A percentile compares a stretch with the other conserved stretches of the same genome.
Conservation (phyloP, 2,797 vertebrate genomes). For the Lindbergichthys nudifrons region DNA sequence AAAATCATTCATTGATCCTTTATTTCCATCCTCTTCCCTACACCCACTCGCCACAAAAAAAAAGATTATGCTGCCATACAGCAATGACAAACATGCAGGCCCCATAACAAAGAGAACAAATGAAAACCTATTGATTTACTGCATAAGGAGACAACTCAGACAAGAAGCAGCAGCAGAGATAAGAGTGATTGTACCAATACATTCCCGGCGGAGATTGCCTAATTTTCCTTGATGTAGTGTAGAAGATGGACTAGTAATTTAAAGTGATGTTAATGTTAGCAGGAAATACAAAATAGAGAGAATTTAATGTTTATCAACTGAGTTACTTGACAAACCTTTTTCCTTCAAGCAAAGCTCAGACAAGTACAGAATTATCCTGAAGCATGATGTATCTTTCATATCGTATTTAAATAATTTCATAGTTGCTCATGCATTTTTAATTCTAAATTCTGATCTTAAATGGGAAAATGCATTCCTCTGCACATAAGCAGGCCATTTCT, state of each 20-base stretch:
- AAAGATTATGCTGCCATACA: constrained; percentile 37
- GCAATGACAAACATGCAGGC: constrained; percentile 33
- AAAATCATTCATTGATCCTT: constrained; percentile 44
- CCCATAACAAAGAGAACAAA: constrained; percentile 39
- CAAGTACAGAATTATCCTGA: background rate
- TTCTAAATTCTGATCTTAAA: constrained; percentile 9
- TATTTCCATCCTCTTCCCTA: constrained; percentile 17
- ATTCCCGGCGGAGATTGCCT: background rate
- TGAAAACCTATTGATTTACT: constrained; percentile 48
- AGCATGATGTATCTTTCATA: constrained; percentile 23
- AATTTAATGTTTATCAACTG: constrained; percentile 8
- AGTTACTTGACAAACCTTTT: background rate
- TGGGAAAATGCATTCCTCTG: background rate
- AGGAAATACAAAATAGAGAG: background rate
- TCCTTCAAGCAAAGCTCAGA: background rate
- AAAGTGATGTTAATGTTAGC: background rate
- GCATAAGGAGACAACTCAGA: constrained; percentile 19
- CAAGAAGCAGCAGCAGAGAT: constrained; percentile 15
- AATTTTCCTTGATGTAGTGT: background rate
- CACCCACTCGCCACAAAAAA: constrained; percentile 24
- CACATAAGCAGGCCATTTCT: background rate
- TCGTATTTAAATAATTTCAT: constrained; percentile 25
- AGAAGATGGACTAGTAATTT: background rate
- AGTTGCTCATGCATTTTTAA: constrained; percentile 9
- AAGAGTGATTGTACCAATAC: background rate